Conservation (phyloP, 2,797 vertebrate species). For the Characodon lateralis region DNA sequence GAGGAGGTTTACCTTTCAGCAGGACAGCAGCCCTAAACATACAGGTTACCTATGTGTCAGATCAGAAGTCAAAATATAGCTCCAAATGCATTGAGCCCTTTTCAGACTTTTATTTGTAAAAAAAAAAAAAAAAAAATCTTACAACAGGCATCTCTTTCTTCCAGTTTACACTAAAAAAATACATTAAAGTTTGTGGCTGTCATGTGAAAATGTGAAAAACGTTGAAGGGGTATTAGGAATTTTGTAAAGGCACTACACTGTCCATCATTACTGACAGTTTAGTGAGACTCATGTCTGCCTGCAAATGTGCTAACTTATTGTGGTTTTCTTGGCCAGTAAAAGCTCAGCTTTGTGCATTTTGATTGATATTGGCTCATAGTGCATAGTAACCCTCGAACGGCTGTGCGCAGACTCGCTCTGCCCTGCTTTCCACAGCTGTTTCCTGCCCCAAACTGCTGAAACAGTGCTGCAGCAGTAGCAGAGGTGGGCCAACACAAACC, state of each 20-base stretch:
- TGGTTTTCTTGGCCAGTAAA: slow-evolving; percentile 62
- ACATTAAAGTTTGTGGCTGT: not conserved
- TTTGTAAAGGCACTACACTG: not conserved
- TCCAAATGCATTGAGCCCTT: not conserved
- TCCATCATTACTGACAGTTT: slow-evolving; percentile 33
- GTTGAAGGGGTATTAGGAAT: too few species aligned
- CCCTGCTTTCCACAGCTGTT: slow-evolving; percentile 80
- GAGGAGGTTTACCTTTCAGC: too few species aligned
- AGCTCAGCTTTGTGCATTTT: slow-evolving; percentile 58
- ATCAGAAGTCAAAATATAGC: not conserved
- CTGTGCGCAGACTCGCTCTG: slow-evolving; percentile 67
- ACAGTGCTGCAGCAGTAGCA: slow-evolving; percentile 68
- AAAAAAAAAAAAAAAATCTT: not conserved
- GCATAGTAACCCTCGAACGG: slow-evolving; percentile 73
- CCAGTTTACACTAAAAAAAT: not conserved
- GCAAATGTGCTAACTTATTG: slow-evolving; percentile 66
- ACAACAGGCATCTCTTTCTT: not conserved
- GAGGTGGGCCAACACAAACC: slow-evolving; percentile 65
- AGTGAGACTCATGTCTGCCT: slow-evolving; percentile 34
- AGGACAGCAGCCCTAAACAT: not conserved
- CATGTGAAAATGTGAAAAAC: not conserved
- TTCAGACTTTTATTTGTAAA: not conserved
- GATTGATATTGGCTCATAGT: slow-evolving; percentile 74
- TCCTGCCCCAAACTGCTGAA: slow-evolving; percentile 82
- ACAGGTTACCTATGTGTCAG: not conserved